Conservation (phyloP, 2,797 vertebrate species). For the Chromobotia macracanthus region DNA sequence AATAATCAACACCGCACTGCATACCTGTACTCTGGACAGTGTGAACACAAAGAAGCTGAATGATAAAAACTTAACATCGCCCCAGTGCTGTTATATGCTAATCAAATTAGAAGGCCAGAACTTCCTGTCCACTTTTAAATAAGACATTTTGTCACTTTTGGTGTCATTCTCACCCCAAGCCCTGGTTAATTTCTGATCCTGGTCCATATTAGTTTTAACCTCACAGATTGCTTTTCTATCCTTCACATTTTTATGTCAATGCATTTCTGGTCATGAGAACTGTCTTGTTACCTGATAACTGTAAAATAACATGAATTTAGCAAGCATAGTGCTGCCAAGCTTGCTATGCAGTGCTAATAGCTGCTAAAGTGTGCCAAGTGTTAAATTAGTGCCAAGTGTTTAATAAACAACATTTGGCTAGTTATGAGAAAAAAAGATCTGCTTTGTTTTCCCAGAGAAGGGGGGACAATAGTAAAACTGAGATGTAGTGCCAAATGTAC, state of each 20-base stretch:
- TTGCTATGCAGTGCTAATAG: slow-evolving; percentile 34
- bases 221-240: background rate
- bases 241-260: background rate
- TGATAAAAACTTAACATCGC: no score
- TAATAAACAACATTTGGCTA: slow-evolving; percentile 36
- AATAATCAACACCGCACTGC: no score
- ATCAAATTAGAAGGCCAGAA: no score
- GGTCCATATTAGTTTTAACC: background rate
- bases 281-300: slow-evolving; percentile 7
- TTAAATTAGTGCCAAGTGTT: slow-evolving; percentile 37
- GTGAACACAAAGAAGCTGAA: no score
- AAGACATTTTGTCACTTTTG: no score
- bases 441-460: slow-evolving; percentile 31
- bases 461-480: slow-evolving; percentile 8
- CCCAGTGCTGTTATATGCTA: no score
- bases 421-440: slow-evolving; percentile 24
- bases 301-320: slow-evolving; percentile 15
- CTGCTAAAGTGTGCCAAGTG: slow-evolving; percentile 31
- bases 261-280: background rate
- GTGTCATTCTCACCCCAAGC: no score
- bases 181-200: background rate
- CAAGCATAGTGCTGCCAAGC: background rate
- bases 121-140: no score
- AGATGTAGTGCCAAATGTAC: slow-evolving; percentile 3
- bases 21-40: no score